Conservation (phyloP, 2,113 vertebrate genomes). For the Pseudolaguvia tuberculata region DNA sequence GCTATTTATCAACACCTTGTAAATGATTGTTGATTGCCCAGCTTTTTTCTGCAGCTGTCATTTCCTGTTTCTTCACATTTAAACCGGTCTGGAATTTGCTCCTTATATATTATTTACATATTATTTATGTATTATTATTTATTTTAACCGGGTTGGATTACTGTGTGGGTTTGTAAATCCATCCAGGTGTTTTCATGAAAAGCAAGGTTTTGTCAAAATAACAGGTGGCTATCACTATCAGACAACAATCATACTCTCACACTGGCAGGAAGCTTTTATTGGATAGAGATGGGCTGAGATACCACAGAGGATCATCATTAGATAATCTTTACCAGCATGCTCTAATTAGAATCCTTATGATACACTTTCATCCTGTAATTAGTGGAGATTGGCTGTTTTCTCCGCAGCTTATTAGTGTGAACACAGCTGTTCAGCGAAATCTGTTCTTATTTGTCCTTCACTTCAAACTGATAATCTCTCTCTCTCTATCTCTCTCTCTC, state of each 20-base stretch:
- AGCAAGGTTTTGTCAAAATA: conserved; percentile 62
- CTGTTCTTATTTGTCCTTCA: conserved; percentile 80
- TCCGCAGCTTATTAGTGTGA: conserved; percentile 93
- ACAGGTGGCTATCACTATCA: conserved; percentile 49
- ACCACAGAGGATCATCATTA: conserved; percentile 88
- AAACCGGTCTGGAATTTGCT: conserved; percentile 79
- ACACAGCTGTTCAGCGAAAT: conserved; percentile 87
- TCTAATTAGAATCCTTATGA: conserved; percentile 99
- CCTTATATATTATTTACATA: conserved; percentile 82
- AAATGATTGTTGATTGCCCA: conserved; percentile 84
- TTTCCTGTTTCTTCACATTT: conserved; percentile 80
- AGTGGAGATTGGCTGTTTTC: conserved; percentile 94
- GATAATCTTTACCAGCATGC: conserved; percentile 96
- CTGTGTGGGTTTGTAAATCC: conserved; percentile 40
- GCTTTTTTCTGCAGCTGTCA: conserved; percentile 70
- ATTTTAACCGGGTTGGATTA: conserved; percentile 88
- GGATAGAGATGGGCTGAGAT: conserved; percentile 79
- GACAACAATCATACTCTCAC: conserved; percentile 6
- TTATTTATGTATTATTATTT: no score
- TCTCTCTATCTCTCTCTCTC: conserved; percentile 40
- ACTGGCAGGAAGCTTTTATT: conserved; percentile 40
- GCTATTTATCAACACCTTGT: conserved; percentile 94
- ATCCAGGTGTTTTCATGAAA: conserved; percentile 20
- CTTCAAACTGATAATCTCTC: conserved; percentile 60
- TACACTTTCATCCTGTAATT: conserved; percentile 99